Base-by-base conservation (phyloP, 2,797 vertebrate genomes). In the Chelonia mydas region DNA sequence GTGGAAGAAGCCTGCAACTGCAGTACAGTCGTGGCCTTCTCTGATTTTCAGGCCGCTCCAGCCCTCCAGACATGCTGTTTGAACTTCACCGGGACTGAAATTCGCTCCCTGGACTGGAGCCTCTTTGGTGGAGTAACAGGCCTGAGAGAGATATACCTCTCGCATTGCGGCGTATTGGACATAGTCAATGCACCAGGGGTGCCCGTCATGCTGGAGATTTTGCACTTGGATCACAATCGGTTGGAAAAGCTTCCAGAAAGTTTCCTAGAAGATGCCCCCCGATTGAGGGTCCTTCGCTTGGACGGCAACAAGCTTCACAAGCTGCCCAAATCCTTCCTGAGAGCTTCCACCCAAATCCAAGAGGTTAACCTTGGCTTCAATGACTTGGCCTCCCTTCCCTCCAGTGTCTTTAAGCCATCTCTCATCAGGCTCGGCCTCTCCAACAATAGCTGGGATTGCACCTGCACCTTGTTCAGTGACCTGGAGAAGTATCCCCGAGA, bases 381-480 rank as follows among this genome's bases (percentile, higher is more conserved):
- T 84, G 95, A 89, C 23, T 96, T 99, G 16, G 96, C 83, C 3
- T 94, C 97, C 83, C 98, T 99, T 37, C 98, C 99, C 0, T 50
- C 55, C 3, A 96, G 98, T 23, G 65, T 99, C 47, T 96, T 99
- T 54, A 98, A 98, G 81, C 97, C 98, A 0, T 96, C 95, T 2
- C 98, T 99, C 68, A 90, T 94, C 25, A 97, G 55, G 6, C 98
- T 99, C 81, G 97, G 98, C 50, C 97, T 99, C 84, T 97, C 97
- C 51, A 98, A 98, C 68, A 99, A 99, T 95, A 98, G 93, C 53
- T 99, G 99, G 99, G 98, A 98, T 72, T 99, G 99, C 95, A 98
- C 98, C 76, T 99, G 99, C 25, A 45, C 95, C 41, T 94, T 99
- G 7, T 76, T 99, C 61, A 98, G 98, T 77, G 95, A 31, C 54